Evolutionary conservation across 2,113 vertebrate genomes (phyloP).

Genomic region (Chinchilla lanigera): DNA sequence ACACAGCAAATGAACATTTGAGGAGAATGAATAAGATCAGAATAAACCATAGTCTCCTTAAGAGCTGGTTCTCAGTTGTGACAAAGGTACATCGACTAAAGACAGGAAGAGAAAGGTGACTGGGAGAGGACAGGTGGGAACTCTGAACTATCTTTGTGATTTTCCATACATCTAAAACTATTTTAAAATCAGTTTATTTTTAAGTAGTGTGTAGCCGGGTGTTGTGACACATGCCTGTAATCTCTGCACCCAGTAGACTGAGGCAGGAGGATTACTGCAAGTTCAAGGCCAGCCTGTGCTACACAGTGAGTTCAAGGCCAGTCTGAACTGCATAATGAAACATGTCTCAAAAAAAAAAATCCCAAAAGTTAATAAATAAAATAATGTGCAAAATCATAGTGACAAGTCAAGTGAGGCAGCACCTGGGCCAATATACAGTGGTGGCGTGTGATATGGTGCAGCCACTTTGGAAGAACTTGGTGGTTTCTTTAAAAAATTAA

Average conservation of each 20-base stretch:
- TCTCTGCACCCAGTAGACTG: background rate
- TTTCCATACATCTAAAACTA: background rate
- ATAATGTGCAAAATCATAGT: background rate
- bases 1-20: background rate
- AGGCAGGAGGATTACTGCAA: background rate
- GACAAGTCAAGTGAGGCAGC: background rate
- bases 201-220: background rate
- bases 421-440: background rate
- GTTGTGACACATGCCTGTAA: background rate
- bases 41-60: background rate
- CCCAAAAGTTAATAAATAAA: background rate
- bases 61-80: background rate
- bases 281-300: background rate
- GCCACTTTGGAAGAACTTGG: background rate
- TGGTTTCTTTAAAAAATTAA: background rate
- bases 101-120: background rate
- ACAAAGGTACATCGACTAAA: background rate
- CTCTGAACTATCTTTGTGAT: background rate
- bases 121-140: background rate
- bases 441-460: background rate
- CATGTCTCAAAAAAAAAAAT: background rate
- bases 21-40: background rate
- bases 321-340: background rate
- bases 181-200: background rate
- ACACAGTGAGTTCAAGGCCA: background rate